Base-by-base conservation (phyloP, 2,888 invertebrate genomes). In the Drosophila borealis region DNA sequence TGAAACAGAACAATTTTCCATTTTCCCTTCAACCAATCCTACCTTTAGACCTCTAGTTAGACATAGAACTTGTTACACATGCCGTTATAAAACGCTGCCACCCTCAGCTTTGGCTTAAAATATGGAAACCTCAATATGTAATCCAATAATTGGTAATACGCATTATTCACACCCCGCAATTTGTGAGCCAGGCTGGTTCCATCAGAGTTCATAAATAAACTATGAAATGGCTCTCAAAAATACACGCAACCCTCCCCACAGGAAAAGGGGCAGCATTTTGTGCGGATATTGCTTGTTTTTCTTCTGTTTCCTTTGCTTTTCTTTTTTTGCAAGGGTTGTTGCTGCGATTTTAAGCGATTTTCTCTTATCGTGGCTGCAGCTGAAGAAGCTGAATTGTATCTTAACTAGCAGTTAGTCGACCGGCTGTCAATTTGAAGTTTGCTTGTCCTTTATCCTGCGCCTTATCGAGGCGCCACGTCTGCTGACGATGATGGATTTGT, bases 401-500 rank as follows among this genome's bases (percentile, higher is more conserved):
- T 45, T 10, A 21, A 46, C 37, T 41, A 39, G 45, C 33, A 34
- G 46, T 46, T 10, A 33, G 19, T 45, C 39, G 17, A 33, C 41
- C 11, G 21, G 25, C 34, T 14, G n/a, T 10, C 29, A 29, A 29
- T 29, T 29, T 29, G 8, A 29, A 19, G 41, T 33, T 33, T 10
- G 63, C 25, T 45, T n/a, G 21, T 25, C 53, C 25, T 33, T 45
- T 45, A 48, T 55, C 39, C 44, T 56, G 68, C 34, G 34, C n/a
- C 64, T 74, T 74, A 74, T 79, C 79, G 44, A 42, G 42, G 41
- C 46, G 54, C 61, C 44, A 69, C 83, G 81, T 79, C 82, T 71
- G 80, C 41, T 88, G 82, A 88, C 86, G 73, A 82, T 82, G 82
- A 82, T 82, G 74, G 80, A 86, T 82, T 64, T 82, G 46, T 53